These are phyloP conservation scores for Campylomormyrus numenius DNA, from an alignment of 2,113 vertebrate species.

Conservation along the genomic window DNA sequence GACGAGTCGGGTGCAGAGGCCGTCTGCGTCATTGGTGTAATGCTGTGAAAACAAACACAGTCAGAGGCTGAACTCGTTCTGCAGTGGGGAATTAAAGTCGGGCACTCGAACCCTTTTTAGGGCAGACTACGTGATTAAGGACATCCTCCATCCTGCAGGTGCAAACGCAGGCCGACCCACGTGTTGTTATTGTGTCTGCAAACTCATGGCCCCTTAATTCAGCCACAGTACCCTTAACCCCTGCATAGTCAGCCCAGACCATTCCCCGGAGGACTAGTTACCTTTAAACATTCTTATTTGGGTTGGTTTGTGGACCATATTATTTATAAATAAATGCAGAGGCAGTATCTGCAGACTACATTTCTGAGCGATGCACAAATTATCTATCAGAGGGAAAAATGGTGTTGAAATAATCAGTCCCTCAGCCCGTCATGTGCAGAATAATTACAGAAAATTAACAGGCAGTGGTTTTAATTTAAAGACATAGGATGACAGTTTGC, in stretches of 20 bases:
- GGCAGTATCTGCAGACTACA: background rate
- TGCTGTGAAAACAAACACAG: conserved; percentile 13
- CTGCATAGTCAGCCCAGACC: background rate
- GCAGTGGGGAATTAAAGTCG: background rate
- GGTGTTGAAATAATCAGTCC: background rate
- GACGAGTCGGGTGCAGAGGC: conserved; percentile 12
- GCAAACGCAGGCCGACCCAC: background rate
- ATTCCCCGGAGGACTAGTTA: background rate
- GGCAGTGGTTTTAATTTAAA: background rate
- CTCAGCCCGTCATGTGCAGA: background rate
- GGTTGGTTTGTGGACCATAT: background rate
- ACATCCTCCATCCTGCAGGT: background rate
- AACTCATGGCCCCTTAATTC: background rate
- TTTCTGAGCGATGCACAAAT: background rate
- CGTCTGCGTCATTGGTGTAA: conserved; percentile 15
- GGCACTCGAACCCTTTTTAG: background rate
- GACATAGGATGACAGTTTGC: background rate
- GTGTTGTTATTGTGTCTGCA: background rate
- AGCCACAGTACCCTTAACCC: background rate
- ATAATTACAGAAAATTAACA: background rate
- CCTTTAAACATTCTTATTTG: background rate
- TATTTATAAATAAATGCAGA: background rate
- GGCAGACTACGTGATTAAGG: background rate
- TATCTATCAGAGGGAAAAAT: background rate
- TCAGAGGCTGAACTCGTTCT: background rate